Base-by-base conservation (phyloP, 2,888 invertebrate species). In the Stomorhina lunata region DNA sequence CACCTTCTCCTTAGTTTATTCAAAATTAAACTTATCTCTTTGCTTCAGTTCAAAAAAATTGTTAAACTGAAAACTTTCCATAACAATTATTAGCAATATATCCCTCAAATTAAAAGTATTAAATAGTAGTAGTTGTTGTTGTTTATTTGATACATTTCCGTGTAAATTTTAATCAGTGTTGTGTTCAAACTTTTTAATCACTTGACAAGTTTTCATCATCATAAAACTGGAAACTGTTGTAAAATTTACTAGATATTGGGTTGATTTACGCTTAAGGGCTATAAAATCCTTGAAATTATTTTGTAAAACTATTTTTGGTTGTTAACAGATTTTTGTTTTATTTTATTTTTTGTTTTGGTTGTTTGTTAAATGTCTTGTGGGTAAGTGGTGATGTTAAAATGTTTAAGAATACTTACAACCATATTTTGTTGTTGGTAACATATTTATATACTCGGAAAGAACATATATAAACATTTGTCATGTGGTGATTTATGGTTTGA, bases 121-220 rank as follows among this genome's bases (percentile, higher is more conserved):
- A 37, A 15, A 7, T 40, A 10, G 15, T 15, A n/a, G 50, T 45
- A 37, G 59, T 12, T 63, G 68, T 57, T 75, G 80, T 65, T 34
- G 80, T 84, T 84, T 86, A 87, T 86, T 87, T 63, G 17, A 65
- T 34, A 45, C 86, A 50, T 25, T 15, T 20, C 3, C 48, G 43
- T 68, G 25, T 29, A 12, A 84, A 86, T 87, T 87, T 87, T 88
- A 87, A 87, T 88, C 86, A 86, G 40, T 69, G 87, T 86, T 86
- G 84, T 86, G 84, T 85, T 85, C 27, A 81, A 88, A 88, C 86
- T 88, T 88, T 88, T 87, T 88, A 88, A 88, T 88, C 87, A 86
- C 84, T 87, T 81, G 81, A 84, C 68, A 87, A 87, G 85, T 86
- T 86, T 85, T 85, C 83, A 84, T 85, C 85, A 86, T 84, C 86